Conservation (phyloP, 64 coral and sea anemone genomes). For the Montipora foliosa region DNA sequence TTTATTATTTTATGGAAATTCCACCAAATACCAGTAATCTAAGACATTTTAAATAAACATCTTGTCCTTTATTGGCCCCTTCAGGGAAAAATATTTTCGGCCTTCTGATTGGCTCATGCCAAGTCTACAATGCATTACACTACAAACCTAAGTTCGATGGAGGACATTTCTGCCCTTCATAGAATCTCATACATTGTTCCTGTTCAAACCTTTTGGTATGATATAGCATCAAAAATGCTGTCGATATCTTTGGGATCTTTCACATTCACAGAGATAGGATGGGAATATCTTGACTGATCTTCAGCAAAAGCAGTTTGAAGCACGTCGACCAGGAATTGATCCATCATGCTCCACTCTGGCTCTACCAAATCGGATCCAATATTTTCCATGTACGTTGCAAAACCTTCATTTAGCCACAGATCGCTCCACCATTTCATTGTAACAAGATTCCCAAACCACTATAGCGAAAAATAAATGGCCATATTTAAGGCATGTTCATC, state of each 20-base stretch:
- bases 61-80: too few relatives aligned
- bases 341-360: constrained; percentile 72
- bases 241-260: constrained; percentile 66
- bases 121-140: not conserved
- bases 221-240: constrained; percentile 69
- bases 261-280: constrained; percentile 70
- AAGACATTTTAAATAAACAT: too few relatives aligned
- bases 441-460: constrained; percentile 96
- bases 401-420: constrained; percentile 92
- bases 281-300: constrained; percentile 65
- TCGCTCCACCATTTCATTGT: constrained; percentile 96
- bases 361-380: constrained; percentile 45
- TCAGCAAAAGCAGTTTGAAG: constrained; percentile 62
- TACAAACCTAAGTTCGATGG: too few relatives aligned
- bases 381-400: constrained; percentile 77
- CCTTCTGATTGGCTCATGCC: too few relatives aligned
- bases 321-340: constrained; percentile 40
- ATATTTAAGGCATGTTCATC: not conserved
- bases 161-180: too few relatives aligned
- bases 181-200: not conserved
- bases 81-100: too few relatives aligned
- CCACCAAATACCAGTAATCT: too few relatives aligned
- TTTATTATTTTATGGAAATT: too few relatives aligned
- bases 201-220: constrained; percentile 67
- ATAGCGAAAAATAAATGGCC: not conserved